Base-by-base conservation (phyloP, 2,888 invertebrate species). In the Agrilus biguttatus region DNA sequence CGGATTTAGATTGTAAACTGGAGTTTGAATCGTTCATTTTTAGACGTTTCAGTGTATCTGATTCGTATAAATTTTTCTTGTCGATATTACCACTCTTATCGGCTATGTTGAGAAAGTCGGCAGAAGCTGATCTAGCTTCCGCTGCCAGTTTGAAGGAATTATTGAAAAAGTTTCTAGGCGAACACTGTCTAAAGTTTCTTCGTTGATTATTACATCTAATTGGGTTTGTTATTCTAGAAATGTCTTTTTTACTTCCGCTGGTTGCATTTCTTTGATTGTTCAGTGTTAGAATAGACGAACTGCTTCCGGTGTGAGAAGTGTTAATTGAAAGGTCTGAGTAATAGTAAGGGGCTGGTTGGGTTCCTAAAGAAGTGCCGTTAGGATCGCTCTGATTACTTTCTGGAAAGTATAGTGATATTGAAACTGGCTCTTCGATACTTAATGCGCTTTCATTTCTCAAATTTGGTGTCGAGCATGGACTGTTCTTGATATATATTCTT, bases 281-380 rank as follows among this genome's bases (percentile, higher is more conserved):
- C 32, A 85, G 54, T 33, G 63, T 64, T 45, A 63, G 49, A 19
- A 61, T 57, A 3, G 59, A 53, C 13, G 57, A 56, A 21, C 49
- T 53, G 41, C 54, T 59, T 38, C 58, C 55, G 17, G 52, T 56
- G 43, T 55, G 52, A 2, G 55, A 54, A 1, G 58, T 54, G 46
- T 61, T 60, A 52, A 62, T 55, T 3, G 70, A 78, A 40, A 78
- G 69, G 62, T 90, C 89, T 0, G 89, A 87, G 60, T 89, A 89
- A 57, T 89, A 89, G 57, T 89, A 89, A 0, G 89, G 88, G 32
- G 85, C 86, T 43, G 79, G 75, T 47, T 80, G 78, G 40, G 28
- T 28, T 28, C 28, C 28, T 28, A 28, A 28, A 2, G 28, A 2
- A 28, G 28, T 28, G 8, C 28, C 10, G 40, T 33, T 42, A 39